Conservation (phyloP, 2,888 invertebrate species). For the Neria commutata region DNA sequence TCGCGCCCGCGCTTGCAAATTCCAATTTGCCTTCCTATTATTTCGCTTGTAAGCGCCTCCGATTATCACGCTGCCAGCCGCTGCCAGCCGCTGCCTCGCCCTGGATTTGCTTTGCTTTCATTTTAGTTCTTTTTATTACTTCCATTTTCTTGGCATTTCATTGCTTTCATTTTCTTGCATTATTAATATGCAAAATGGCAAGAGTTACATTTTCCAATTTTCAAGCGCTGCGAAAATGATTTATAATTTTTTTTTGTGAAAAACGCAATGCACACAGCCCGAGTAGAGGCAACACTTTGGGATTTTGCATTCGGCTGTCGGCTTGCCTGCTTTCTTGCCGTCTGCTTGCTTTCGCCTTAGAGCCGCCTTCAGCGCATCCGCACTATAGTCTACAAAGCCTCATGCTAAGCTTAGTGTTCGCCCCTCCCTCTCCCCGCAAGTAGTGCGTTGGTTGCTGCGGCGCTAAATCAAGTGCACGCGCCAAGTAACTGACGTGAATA, state of each 20-base stretch:
- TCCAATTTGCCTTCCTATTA: background rate
- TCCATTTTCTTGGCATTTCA: too few species aligned
- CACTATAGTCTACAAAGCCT: too few species aligned
- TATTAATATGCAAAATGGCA: background rate
- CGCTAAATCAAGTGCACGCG: background rate
- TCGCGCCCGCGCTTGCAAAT: too few species aligned
- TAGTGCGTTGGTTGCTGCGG: too few species aligned
- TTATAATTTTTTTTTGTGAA: background rate
- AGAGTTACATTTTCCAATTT: background rate
- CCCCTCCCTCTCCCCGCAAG: too few species aligned
- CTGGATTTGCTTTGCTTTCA: background rate
- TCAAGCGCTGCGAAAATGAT: too few species aligned
- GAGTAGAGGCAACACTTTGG: background rate
- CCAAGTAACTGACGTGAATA: background rate
- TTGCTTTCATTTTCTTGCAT: background rate
- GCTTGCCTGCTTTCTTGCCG: background rate
- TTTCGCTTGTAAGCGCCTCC: too few species aligned
- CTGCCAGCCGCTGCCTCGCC: too few species aligned
- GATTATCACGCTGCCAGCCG: too few species aligned
- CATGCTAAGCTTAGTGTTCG: too few species aligned
- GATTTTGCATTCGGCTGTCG: background rate
- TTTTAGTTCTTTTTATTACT: background rate
- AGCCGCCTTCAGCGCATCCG: too few species aligned
- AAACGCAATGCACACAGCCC: constrained; percentile 1
- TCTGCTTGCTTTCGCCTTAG: too few species aligned